Evolutionary conservation across 1,140 invertebrate genomes (phyloP), one percentile per base, ranked within the genome.

Genomic region (Bactericera cockerelli): DNA sequence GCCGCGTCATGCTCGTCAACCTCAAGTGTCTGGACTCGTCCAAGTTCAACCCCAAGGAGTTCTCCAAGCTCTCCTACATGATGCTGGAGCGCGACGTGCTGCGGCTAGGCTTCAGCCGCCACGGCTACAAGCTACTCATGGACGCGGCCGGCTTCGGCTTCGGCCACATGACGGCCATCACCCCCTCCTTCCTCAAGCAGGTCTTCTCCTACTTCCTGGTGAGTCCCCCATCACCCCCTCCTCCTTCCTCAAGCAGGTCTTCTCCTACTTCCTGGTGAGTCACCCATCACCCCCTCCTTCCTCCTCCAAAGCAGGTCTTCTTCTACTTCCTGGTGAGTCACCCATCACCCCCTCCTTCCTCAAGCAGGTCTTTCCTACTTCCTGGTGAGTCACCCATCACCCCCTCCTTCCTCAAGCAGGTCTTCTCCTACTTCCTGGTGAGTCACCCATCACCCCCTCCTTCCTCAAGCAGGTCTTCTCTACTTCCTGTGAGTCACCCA

Each of bases 61-160:
- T 16, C 22, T 49, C 22, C n/a, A 49, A 49, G 22, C 22, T 19
- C 3, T 10, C 3, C 22, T 49, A 49, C 42, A 49, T 49, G 42
- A 49, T 22, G 8, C 42, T 49, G 8, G 42, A 49, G 42, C 6
- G 19, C 8, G 42, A 49, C n/a, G 22, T 49, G 4, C 42, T 49
- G 42, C 8, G 19, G 4, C 6, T 10, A 6, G 42, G 42, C 4
- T 49, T 49, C 22, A 49, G 8, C 42, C 6, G 19, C 4, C 8
- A 49, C 4, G 42, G 42, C 4, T 49, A 49, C n/a, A 49, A 49
- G 42, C 22, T 49, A 49, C 42, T 49, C n/a, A 49, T 49, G 42
- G 42, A 49, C 42, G 42, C 42, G 3, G 19, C 42, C 3, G 42
- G 42, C 6, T 49, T 49, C 19, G 42, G 42, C 19, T n/a, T 49